Evolutionary conservation across 2,888 invertebrate species (phyloP).

Genomic region (Cataglyphis livida): DNA sequence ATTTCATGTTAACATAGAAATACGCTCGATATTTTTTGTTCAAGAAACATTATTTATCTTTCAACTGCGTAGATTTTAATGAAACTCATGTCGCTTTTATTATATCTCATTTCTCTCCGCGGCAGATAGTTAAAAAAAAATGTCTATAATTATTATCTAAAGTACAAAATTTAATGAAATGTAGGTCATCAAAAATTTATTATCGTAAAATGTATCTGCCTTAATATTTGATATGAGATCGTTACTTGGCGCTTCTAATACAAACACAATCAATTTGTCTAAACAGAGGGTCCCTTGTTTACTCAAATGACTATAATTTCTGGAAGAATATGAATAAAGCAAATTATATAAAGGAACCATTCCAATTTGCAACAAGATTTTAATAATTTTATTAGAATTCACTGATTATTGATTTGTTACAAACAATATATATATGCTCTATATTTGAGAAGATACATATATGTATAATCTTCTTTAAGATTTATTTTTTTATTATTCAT

Average conservation of each 20-base stretch:
- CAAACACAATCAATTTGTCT: slow-evolving; percentile 8
- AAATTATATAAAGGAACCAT: not conserved
- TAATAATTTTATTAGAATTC: not conserved
- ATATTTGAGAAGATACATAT: not conserved
- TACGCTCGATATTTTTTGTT: not conserved
- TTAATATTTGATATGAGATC: not conserved
- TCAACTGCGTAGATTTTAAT: slow-evolving; percentile 15
- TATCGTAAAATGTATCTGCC: not conserved
- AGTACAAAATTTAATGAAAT: not conserved
- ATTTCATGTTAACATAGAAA: not conserved
- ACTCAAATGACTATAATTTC: slow-evolving; percentile 1
- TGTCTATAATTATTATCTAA: not conserved
- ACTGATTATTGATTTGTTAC: not conserved
- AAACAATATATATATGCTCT: not conserved
- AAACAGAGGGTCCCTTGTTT: not conserved
- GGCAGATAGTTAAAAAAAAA: not conserved
- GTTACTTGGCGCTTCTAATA: slow-evolving; percentile 2
- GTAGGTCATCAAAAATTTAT: not conserved
- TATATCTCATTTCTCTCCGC: not conserved
- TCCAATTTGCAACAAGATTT: not conserved
- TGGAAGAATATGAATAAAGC: not conserved
- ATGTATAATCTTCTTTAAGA: not conserved
- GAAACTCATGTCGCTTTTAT: not conserved
- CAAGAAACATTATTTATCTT: slow-evolving; percentile 20
- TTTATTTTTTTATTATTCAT: not conserved